These are phyloP conservation scores for Synaphobranchus kaupii DNA, from an alignment of 2,797 vertebrate species.

Conservation along the genomic window DNA sequence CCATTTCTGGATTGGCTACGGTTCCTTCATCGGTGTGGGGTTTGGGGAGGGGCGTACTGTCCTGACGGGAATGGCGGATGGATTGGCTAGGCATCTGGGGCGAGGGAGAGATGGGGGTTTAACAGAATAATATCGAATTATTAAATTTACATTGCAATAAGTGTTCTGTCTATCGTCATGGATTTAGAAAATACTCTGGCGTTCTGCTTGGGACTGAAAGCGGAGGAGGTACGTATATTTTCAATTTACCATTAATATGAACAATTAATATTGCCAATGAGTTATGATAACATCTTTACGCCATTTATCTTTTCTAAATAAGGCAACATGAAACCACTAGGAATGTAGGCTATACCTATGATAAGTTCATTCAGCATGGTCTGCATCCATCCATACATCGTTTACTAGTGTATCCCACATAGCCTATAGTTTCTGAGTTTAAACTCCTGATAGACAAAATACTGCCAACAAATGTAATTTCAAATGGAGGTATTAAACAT, in stretches of 20 bases:
- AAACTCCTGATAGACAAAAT: not conserved
- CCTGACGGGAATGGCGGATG: slow-evolving; percentile 64
- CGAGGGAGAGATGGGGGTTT: slow-evolving; percentile 59
- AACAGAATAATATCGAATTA: slow-evolving; percentile 42
- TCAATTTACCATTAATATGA: not conserved
- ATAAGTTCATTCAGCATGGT: not conserved
- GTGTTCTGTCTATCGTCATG: slow-evolving; percentile 56
- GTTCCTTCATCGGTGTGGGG: slow-evolving; percentile 42
- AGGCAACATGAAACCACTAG: slow-evolving; percentile 1
- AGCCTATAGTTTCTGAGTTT: not conserved
- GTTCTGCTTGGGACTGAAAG: slow-evolving; percentile 68
- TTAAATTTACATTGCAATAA: not conserved
- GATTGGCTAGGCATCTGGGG: slow-evolving; percentile 57
- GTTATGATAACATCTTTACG: not conserved
- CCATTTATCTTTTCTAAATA: slow-evolving; percentile 10
- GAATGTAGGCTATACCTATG: not conserved
- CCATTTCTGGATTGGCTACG: slow-evolving; percentile 34
- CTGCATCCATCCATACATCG: not conserved
- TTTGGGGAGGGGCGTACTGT: slow-evolving; percentile 45
- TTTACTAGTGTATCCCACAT: not conserved
- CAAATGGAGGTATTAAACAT: not conserved
- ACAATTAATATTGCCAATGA: not conserved
- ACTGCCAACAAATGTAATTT: not conserved
- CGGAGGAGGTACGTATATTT: slow-evolving; percentile 63
- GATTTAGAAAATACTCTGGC: slow-evolving; percentile 72